Conservation (phyloP, 2,888 invertebrate genomes). For the Auanema sp. region DNA sequence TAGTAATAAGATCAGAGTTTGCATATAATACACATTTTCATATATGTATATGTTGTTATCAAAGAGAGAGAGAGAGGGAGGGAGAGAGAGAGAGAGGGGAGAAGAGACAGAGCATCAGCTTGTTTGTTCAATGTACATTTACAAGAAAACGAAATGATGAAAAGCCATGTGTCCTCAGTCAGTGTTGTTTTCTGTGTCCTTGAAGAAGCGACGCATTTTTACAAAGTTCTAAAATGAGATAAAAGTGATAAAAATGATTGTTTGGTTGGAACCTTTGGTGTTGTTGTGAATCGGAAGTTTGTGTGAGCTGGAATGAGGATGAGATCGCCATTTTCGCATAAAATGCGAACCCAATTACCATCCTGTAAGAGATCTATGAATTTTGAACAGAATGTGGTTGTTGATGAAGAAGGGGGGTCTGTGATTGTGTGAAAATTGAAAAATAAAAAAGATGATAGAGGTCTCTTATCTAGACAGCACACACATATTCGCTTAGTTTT, state of each 20-base stretch:
- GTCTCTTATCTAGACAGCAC: too few species aligned
- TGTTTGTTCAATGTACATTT: too few species aligned
- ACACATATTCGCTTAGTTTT: neutral
- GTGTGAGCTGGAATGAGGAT: slow-evolving; percentile 90
- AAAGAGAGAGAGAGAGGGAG: too few species aligned
- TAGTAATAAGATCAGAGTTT: too few species aligned
- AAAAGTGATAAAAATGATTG: slow-evolving; percentile 10
- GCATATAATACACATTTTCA: too few species aligned
- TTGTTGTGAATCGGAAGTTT: slow-evolving; percentile 85
- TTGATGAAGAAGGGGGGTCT: too few species aligned
- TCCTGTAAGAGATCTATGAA: slow-evolving; percentile 48
- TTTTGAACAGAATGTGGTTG: too few species aligned
- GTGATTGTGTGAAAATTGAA: slow-evolving; percentile 4
- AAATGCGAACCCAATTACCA: slow-evolving; percentile 89
- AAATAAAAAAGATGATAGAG: neutral
- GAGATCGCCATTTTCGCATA: slow-evolving; percentile 82
- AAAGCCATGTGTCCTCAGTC: too few species aligned
- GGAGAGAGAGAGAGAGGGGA: too few species aligned
- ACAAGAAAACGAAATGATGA: too few species aligned
- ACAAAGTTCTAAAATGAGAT: slow-evolving; percentile 56
- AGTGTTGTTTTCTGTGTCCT: slow-evolving; percentile 20
- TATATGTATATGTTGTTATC: too few species aligned
- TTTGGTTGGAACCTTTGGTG: slow-evolving; percentile 49
- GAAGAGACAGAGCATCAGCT: too few species aligned
- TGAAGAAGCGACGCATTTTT: slow-evolving; percentile 61